Evolutionary conservation across 2,113 vertebrate species (phyloP).

Genomic region (Lichenostomus cassidix): DNA sequence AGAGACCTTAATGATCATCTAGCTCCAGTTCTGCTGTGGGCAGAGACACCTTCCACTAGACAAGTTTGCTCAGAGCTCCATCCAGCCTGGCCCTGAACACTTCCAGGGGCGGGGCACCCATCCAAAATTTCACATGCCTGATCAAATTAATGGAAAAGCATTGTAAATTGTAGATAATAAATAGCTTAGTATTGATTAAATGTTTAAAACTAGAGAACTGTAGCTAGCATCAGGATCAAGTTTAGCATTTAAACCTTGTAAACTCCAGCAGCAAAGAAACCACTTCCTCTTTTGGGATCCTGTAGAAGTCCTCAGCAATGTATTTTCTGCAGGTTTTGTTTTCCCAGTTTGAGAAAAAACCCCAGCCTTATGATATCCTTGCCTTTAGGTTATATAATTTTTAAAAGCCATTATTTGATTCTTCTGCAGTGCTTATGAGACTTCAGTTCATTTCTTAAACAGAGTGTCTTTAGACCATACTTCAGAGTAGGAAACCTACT

Average conservation of each 20-base stretch:
- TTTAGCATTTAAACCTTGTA: not conserved
- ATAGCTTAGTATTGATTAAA: not conserved
- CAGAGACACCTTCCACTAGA: not conserved
- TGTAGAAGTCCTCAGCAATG: not conserved
- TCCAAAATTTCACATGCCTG: not conserved
- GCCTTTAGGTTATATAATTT: not conserved
- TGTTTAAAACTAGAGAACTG: not conserved
- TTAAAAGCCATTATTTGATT: not conserved
- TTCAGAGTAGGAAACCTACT: not conserved
- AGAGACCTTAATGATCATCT: not conserved
- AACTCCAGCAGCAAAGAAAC: not conserved
- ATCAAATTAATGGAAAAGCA: not conserved
- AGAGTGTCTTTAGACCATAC: not conserved
- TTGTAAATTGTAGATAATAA: not conserved
- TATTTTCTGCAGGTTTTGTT: not conserved
- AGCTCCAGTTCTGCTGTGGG: not conserved
- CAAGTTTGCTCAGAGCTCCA: not conserved
- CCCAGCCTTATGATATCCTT: not conserved
- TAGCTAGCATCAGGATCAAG: not conserved
- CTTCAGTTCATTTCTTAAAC: not conserved
- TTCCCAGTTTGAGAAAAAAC: not conserved
- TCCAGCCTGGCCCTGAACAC: not conserved
- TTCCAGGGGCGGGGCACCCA: not conserved
- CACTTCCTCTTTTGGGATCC: not conserved
- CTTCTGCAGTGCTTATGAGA: not conserved